Evolutionary conservation across 2,113 vertebrate genomes (phyloP).

Genomic region (Polypterus bichir): DNA sequence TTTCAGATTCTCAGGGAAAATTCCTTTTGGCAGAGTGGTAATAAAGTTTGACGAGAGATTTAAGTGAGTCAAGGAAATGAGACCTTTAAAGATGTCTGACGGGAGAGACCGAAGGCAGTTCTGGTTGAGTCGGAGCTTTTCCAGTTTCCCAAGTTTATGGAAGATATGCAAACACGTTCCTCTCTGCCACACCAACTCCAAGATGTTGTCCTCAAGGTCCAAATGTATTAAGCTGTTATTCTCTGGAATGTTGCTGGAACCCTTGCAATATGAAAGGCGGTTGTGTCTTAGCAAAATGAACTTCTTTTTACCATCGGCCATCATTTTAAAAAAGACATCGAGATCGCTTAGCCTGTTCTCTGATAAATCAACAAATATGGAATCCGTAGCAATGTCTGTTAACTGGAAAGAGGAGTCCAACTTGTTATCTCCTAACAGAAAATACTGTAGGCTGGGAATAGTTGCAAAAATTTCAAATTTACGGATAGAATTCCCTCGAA

Average conservation of each 20-base stretch:
- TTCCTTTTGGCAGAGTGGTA: slow-evolving; percentile 35
- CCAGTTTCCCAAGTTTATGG: slow-evolving; percentile 43
- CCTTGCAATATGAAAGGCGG: slow-evolving; percentile 45
- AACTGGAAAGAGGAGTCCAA: slow-evolving; percentile 24
- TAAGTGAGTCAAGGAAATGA: slow-evolving; percentile 48
- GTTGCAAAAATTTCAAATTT: slow-evolving; percentile 27
- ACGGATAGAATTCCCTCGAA: slow-evolving; percentile 65
- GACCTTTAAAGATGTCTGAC: slow-evolving; percentile 48
- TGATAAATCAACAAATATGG: slow-evolving; percentile 39
- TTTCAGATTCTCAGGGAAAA: slow-evolving; percentile 55
- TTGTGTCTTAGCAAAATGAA: slow-evolving; percentile 51
- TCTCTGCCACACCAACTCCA: slow-evolving; percentile 58
- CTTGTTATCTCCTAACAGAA: slow-evolving; percentile 56
- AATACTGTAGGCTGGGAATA: slow-evolving; percentile 31
- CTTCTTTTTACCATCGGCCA: slow-evolving; percentile 29
- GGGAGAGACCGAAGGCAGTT: slow-evolving; percentile 64
- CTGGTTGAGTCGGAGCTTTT: slow-evolving; percentile 42
- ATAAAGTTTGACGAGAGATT: slow-evolving; percentile 62
- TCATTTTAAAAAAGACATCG: slow-evolving; percentile 42
- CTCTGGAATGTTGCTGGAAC: background rate
- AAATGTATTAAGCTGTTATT: slow-evolving; percentile 45
- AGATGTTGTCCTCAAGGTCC: slow-evolving; percentile 58
- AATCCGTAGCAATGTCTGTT: background rate
- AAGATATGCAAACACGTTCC: slow-evolving; percentile 62
- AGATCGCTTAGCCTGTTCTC: slow-evolving; percentile 53